A percentile compares a stretch with the other conserved stretches of the same genome.
Evolutionary conservation across 1,140 invertebrate species (phyloP).

Genomic region (Leptestheria dahalacensis): DNA sequence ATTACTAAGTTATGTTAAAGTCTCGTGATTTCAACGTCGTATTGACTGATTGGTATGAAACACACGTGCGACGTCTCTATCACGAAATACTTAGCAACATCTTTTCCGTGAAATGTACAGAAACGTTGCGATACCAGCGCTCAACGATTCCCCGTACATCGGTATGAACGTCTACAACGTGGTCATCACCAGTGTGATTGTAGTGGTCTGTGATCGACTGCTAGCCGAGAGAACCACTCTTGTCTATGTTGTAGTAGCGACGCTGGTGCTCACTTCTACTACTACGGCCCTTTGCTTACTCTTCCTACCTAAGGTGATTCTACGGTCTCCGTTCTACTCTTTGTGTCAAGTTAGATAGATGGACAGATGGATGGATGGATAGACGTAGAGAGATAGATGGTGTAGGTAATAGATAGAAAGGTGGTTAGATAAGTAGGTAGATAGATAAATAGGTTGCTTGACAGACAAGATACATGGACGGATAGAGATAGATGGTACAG

Average conservation of each 20-base stretch:
- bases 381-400: no score
- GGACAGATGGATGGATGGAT: no score
- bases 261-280: conserved; percentile 66
- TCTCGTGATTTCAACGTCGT: no score
- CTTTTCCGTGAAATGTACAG: conserved; percentile 31
- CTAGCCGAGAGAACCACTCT: conserved; percentile 68
- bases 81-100: no score
- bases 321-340: conserved; percentile 7
- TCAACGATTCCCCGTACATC: conserved; percentile 96
- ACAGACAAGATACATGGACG: no score
- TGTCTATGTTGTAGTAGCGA: conserved; percentile 64
- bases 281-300: conserved; percentile 70
- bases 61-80: no score
- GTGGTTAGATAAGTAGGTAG: no score
- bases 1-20: no score
- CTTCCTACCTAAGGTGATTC: conserved; percentile 68
- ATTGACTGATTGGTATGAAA: no score
- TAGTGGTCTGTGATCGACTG: conserved; percentile 68
- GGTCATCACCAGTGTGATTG: conserved; percentile 69
- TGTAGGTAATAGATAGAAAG: no score
- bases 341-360: neutral
- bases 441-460: no score
- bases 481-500: no score
- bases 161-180: conserved; percentile 83
- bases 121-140: conserved; percentile 86